phyloP scores from a whole-genome alignment of 2,797 vertebrate genomes.

The Australoheros facetus region DNA sequence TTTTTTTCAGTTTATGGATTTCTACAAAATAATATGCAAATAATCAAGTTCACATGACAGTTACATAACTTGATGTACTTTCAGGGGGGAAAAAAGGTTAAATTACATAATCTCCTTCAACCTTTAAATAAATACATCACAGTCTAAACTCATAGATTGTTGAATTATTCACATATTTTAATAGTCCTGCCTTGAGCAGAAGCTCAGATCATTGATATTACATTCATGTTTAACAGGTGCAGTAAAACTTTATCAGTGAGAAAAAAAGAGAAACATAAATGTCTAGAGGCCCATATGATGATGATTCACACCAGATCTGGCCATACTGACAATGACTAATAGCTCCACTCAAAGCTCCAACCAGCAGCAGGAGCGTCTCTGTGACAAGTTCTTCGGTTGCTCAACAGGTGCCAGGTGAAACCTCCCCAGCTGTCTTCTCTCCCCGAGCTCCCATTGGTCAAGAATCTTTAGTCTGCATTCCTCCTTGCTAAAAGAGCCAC shows the following conservation, averaged over 20 bases:
- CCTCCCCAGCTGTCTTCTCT: conserved; percentile 67
- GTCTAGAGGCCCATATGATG: background rate
- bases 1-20: background rate
- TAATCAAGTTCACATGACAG: background rate
- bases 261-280: background rate
- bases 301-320: conserved; percentile 37
- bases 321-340: conserved; percentile 6
- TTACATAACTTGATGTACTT: background rate
- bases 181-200: background rate
- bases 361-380: conserved; percentile 31
- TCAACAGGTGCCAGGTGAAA: conserved; percentile 81
- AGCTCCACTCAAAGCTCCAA: conserved; percentile 2
- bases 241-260: background rate
- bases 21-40: background rate
- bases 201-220: background rate
- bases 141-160: background rate
- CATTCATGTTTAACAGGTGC: conserved; percentile 7
- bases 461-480: conserved; percentile 54
- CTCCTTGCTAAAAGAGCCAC: conserved; percentile 39
- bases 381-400: conserved; percentile 24
- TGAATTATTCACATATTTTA: conserved; percentile 6
- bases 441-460: conserved; percentile 39
- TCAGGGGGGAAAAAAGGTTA: background rate
- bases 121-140: background rate
- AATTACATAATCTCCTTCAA: accelerated